A percentile compares a stretch with the other conserved stretches of the same genome.
Conservation (phyloP, 92 coral and sea anemone genomes). For the Porites rus region DNA sequence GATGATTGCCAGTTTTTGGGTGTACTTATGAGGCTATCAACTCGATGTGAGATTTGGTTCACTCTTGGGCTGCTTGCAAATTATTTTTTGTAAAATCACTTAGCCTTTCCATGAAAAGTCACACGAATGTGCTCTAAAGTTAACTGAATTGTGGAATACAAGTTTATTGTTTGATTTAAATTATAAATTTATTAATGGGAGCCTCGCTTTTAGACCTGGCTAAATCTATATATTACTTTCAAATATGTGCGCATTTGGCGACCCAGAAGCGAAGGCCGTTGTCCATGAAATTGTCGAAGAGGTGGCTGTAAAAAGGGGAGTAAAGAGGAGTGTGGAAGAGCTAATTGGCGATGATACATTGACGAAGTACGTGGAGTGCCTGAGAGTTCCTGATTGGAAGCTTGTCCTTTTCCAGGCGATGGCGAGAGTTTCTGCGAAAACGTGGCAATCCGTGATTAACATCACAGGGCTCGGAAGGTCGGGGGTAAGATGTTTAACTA, state of each 20-base stretch:
- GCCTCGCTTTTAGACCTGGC: no score
- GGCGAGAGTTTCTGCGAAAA: background rate
- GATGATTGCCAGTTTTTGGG: no score
- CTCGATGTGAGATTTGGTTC: no score
- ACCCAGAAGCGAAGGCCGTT: background rate
- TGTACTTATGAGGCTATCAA: no score
- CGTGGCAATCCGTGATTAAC: background rate
- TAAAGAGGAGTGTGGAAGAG: background rate
- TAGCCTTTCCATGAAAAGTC: no score
- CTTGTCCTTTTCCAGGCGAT: background rate
- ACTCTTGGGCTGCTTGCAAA: no score
- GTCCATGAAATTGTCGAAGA: background rate
- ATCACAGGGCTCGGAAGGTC: constrained; percentile 1
- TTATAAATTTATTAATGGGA: no score
- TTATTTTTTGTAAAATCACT: no score
- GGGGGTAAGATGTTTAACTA: background rate
- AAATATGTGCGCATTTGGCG: constrained; percentile 1
- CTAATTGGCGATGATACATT: background rate
- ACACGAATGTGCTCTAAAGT: no score
- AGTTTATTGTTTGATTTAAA: no score
- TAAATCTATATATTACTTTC: no score
- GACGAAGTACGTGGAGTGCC: background rate
- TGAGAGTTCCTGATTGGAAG: background rate
- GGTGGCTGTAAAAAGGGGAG: constrained; percentile 1
- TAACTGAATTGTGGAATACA: no score